Evolutionary conservation across 2,888 invertebrate species (phyloP).

Genomic region (Himalopsyche anomala): DNA sequence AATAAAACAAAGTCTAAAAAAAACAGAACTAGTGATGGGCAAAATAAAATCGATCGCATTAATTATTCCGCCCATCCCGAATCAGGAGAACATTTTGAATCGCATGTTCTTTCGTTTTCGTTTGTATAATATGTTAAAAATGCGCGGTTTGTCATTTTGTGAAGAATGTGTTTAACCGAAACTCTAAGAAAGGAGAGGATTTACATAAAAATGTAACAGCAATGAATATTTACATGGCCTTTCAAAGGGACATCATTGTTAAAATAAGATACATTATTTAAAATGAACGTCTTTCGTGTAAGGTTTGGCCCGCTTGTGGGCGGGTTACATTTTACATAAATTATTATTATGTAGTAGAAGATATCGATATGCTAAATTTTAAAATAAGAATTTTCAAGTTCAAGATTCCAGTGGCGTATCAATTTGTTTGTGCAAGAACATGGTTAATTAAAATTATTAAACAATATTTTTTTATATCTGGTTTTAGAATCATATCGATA

Average conservation of each 20-base stretch:
- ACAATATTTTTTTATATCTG: too few relatives aligned
- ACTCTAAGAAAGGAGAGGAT: slow-evolving; percentile 14
- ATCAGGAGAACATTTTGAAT: not conserved
- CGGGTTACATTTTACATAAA: not conserved
- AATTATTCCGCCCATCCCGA: not conserved
- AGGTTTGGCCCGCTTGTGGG: slow-evolving; percentile 3
- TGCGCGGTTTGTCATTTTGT: slow-evolving; percentile 9
- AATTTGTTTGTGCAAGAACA: too few relatives aligned
- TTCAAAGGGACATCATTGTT: slow-evolving; percentile 1
- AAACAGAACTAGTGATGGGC: not conserved
- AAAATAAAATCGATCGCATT: slow-evolving; percentile 7
- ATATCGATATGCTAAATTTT: not conserved
- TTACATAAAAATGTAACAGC: slow-evolving; percentile 25
- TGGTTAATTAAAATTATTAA: too few relatives aligned
- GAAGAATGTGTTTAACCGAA: not conserved
- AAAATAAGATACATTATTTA: slow-evolving; percentile 13
- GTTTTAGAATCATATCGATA: too few relatives aligned
- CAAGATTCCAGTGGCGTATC: not conserved
- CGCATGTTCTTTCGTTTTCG: not conserved
- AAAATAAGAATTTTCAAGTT: not conserved
- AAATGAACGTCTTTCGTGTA: not conserved
- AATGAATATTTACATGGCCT: slow-evolving; percentile 1
- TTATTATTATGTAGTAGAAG: not conserved
- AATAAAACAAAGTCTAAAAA: not conserved
- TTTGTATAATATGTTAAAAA: not conserved